Conservation (phyloP, 1,140 invertebrate species). For the Vollenhovia emeryi region DNA sequence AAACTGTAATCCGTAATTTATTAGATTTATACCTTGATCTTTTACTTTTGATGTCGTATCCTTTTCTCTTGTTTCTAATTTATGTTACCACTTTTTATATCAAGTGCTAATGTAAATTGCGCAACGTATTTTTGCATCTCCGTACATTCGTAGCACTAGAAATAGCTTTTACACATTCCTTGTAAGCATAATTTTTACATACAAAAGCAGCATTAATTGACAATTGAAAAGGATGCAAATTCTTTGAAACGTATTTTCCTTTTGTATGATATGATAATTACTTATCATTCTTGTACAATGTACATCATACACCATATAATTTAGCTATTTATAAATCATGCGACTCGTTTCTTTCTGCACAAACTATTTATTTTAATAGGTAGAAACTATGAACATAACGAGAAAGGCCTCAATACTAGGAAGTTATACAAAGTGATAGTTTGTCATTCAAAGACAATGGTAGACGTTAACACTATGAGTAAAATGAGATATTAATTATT, state of each 20-base stretch:
- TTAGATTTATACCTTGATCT: constrained; percentile 53
- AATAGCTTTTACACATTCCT: constrained; percentile 69
- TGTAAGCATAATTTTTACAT: constrained; percentile 61
- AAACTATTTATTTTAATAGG: constrained; percentile 71
- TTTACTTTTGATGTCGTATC: constrained; percentile 45
- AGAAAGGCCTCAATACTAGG: constrained; percentile 69
- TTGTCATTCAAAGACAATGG: constrained; percentile 52
- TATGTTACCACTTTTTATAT: constrained; percentile 50
- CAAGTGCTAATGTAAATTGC: constrained; percentile 40
- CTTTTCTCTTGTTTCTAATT: constrained; percentile 49
- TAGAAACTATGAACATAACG: constrained; percentile 61
- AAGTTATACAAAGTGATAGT: constrained; percentile 69
- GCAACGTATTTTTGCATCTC: constrained; percentile 47
- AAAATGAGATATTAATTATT: constrained; percentile 55
- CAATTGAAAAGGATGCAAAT: constrained; percentile 40
- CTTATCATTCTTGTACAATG: constrained; percentile 41
- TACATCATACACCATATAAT: constrained; percentile 52
- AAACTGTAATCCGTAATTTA: constrained; percentile 74
- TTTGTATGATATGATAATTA: constrained; percentile 60
- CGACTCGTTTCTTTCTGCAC: constrained; percentile 62
- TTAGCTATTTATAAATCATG: constrained; percentile 62
- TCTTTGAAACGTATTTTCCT: constrained; percentile 52
- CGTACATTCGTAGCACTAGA: constrained; percentile 40
- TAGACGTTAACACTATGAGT: constrained; percentile 48
- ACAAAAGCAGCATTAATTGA: constrained; percentile 50